phyloP scores from a whole-genome alignment of 2,888 invertebrate genomes.

The Leptogaster cylindrica region DNA sequence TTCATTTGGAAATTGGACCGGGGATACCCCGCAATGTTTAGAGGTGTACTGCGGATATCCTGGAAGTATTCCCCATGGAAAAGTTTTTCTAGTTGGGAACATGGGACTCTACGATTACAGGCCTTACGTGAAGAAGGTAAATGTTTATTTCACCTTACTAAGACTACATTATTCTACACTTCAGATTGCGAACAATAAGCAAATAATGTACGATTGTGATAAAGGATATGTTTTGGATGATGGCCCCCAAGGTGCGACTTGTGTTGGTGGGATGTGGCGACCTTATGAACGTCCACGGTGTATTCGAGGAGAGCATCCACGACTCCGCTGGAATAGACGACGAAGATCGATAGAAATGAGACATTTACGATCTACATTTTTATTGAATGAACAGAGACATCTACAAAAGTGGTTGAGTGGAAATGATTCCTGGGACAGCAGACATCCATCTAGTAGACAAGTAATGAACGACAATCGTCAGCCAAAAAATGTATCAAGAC shows the following conservation, averaged over 20 bases:
- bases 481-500: constrained; percentile 22
- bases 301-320: constrained; percentile 83
- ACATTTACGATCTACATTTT: constrained; percentile 55
- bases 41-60: constrained; percentile 94
- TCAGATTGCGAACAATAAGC: constrained; percentile 83
- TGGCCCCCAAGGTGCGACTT: constrained; percentile 93
- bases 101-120: constrained; percentile 96
- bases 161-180: not conserved
- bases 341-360: constrained; percentile 64
- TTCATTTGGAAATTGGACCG: constrained; percentile 94
- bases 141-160: not conserved
- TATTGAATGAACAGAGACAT: constrained; percentile 53
- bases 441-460: constrained; percentile 11
- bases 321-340: constrained; percentile 79
- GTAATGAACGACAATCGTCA: not conserved
- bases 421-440: too few relatives aligned
- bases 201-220: constrained; percentile 95
- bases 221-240: constrained; percentile 86
- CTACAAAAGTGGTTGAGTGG: constrained; percentile 44
- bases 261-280: constrained; percentile 93
- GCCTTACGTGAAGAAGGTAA: constrained; percentile 88
- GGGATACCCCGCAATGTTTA: constrained; percentile 84
- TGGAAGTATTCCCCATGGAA: constrained; percentile 86
- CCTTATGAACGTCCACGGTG: constrained; percentile 87
- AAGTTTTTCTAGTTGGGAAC: constrained; percentile 89